A percentile compares a stretch with the other conserved stretches of the same genome.
Evolutionary conservation across 2,797 vertebrate species (phyloP).

Genomic region (Acipenser transmontanus): DNA sequence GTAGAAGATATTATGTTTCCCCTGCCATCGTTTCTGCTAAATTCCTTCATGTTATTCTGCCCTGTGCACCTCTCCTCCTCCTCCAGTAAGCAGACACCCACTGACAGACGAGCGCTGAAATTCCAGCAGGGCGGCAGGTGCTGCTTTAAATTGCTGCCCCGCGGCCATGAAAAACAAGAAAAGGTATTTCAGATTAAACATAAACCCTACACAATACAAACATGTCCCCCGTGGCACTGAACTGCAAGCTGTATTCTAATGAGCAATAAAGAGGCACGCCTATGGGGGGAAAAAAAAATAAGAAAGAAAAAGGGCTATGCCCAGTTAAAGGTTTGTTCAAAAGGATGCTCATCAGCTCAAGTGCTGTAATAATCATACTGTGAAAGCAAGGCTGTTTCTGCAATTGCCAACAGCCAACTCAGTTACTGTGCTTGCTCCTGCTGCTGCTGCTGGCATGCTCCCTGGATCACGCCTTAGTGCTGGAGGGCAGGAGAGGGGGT

Average conservation of each 20-base stretch:
- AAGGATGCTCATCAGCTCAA: constrained; percentile 26
- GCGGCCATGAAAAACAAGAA: constrained; percentile 63
- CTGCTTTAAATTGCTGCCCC: constrained; percentile 71
- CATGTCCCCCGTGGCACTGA: constrained; percentile 67
- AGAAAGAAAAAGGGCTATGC: constrained; percentile 19
- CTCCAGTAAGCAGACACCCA: constrained; percentile 30
- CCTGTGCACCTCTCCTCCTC: constrained; percentile 48
- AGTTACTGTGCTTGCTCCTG: constrained; percentile 11
- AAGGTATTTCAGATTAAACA: constrained; percentile 79
- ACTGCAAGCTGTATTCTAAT: constrained; percentile 55
- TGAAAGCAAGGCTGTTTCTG: constrained; percentile 37
- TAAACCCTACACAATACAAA: constrained; percentile 68
- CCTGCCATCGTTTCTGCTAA: constrained; percentile 54
- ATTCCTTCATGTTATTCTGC: constrained; percentile 79
- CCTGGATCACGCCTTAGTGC: constrained; percentile 33
- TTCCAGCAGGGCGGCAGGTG: constrained; percentile 76
- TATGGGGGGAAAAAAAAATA: constrained; percentile 20
- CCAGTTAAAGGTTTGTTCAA: constrained; percentile 34
- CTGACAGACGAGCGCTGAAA: constrained; percentile 65
- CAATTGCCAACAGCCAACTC: constrained; percentile 17
- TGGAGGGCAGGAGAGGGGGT: constrained; percentile 8
- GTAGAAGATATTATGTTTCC: constrained; percentile 50
- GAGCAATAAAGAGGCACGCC: constrained; percentile 59
- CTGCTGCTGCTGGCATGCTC: constrained; percentile 46
- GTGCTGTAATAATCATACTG: constrained; percentile 27